Base-by-base conservation (phyloP, 1,140 invertebrate genomes). In the Bombyx mori region DNA sequence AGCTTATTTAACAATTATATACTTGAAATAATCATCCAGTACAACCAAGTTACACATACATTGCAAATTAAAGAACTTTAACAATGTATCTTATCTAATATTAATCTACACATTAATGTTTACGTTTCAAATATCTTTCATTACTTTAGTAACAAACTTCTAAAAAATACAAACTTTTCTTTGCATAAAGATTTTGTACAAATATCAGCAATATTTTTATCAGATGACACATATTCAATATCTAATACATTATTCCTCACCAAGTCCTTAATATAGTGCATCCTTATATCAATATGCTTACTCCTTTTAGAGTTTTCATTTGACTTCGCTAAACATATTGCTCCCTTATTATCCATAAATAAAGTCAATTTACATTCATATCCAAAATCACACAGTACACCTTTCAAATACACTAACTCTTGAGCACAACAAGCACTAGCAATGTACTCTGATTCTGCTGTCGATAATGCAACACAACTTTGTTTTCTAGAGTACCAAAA, bases 371-470 rank as follows among this genome's bases (percentile, higher is more conserved):
- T 49, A 10, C 47, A 49, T 22, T 12, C 22, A 5, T 49, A 3
- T 6, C 10, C 22, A 49, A 49, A 49, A 9, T 48, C 47, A 5
- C 10, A 9, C 18, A 18, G 18, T 48, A 62, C 22, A 46, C 64
- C 59, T 53, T 69, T 68, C 18, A 81, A 18, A 59, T 69, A 63
- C 26, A 78, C 54, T 50, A 70, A 55, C 47, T 70, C 72, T 65
- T 71, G 61, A 42, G 63, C 62, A 58, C 63, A 64, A 47, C 63
- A 18, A 9, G 65, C 62, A 8, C 66, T 61, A 45, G 82, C 74
- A 10, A 85, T 62, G 60, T 82, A 88, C 50, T 88, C 83, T 0
- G 82, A 72, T 55, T 87, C 80, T 7, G 71, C 69, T 18, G 75
- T 79, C 35, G 72, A 86, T 7, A 82, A 22, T 26, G 79, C 69